Percentiles rank a stretch among this genome's conserved stretches.
Evolutionary conservation across 2,797 vertebrate species (phyloP).

Genomic region (Sitta carolinensis): DNA sequence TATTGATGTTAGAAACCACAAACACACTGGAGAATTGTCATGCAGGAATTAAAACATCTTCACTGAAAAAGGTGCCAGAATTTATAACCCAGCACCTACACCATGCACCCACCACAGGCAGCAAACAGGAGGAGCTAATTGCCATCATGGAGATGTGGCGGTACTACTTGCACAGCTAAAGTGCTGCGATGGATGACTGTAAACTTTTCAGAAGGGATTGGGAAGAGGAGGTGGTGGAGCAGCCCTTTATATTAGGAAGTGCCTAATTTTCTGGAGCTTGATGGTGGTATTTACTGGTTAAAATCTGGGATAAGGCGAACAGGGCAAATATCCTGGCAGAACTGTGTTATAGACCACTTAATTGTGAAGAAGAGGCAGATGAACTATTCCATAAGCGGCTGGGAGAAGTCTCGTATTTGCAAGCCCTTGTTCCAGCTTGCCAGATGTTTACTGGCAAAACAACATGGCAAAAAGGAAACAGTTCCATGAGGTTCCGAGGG

Average conservation of each 20-base stretch:
- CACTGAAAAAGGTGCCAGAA: background rate
- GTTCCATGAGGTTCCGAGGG: background rate
- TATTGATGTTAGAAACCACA: background rate
- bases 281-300: background rate
- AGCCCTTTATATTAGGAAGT: background rate
- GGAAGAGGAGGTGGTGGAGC: background rate
- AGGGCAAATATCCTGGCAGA: background rate
- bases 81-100: background rate
- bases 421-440: background rate
- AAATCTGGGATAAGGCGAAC: background rate
- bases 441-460: background rate
- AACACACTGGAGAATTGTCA: background rate
- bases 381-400: background rate
- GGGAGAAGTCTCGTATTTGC: background rate
- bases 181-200: background rate
- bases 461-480: background rate
- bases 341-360: background rate
- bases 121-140: background rate
- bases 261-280: background rate
- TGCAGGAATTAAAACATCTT: background rate
- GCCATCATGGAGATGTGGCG: fast-evolving
- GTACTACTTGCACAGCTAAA: background rate
- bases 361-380: background rate
- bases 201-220: background rate
- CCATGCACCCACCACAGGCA: fast-evolving